phyloP scores from a whole-genome alignment of 1,140 invertebrate species.

The Pantala flavescens region DNA sequence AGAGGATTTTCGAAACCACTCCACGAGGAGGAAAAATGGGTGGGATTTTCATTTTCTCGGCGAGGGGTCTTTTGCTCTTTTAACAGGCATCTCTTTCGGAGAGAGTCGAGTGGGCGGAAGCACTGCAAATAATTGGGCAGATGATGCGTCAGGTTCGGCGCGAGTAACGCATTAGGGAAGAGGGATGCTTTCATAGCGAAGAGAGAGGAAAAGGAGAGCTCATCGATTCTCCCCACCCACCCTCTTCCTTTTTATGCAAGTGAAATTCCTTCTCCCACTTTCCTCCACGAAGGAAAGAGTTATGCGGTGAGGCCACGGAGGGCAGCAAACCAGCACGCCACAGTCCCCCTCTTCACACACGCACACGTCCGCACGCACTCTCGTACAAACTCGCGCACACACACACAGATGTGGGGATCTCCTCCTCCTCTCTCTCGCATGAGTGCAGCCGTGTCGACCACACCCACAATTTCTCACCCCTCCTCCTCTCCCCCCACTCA shows the following conservation, averaged over 20 bases:
- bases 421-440: not conserved
- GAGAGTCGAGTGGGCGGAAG: not conserved
- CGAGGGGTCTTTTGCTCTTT: no score
- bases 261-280: not conserved
- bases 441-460: constrained; percentile 6
- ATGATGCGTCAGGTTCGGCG: not conserved
- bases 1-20: not conserved
- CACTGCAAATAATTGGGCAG: constrained; percentile 1
- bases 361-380: not conserved
- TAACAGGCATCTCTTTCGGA: not conserved
- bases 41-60: no score
- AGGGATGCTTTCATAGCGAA: not conserved
- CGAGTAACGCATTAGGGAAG: not conserved
- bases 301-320: not conserved
- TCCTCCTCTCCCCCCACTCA: not conserved
- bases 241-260: not conserved
- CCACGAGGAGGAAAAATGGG: not conserved
- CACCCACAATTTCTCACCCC: not conserved
- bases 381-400: not conserved
- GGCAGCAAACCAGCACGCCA: not conserved
- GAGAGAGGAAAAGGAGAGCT: not conserved
- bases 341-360: not conserved
- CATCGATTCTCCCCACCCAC: not conserved
- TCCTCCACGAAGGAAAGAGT: not conserved
- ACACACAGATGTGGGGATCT: not conserved